These are phyloP conservation scores for Accipiter virgatus DNA, from an alignment of 2,113 vertebrate genomes.

Conservation along the genomic window DNA sequence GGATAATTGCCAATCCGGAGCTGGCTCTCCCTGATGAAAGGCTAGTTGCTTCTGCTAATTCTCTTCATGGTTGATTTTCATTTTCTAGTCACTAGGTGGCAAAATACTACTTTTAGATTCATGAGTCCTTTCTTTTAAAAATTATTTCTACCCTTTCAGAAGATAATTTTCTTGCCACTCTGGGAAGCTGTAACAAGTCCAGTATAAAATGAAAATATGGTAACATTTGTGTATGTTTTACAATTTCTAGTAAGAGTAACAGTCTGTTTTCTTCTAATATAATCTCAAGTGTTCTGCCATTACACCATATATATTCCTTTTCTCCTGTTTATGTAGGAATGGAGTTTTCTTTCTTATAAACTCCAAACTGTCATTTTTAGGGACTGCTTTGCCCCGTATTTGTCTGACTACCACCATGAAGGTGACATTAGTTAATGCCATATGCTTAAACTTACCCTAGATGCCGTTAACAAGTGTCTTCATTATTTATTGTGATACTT, in stretches of 20 bases:
- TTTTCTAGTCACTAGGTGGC: slow-evolving; percentile 52
- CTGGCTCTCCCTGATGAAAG: neutral
- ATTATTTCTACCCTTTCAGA: neutral
- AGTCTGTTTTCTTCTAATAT: neutral
- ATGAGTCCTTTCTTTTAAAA: neutral
- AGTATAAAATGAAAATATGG: neutral
- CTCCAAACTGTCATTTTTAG: neutral
- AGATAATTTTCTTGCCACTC: neutral
- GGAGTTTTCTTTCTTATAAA: neutral
- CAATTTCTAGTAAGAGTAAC: neutral
- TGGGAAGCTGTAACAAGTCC: neutral
- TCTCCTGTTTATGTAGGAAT: neutral
- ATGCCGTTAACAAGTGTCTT: neutral
- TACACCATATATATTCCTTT: neutral
- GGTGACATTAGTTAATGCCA: neutral
- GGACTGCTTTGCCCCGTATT: neutral
- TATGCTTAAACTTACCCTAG: neutral
- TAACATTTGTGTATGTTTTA: neutral
- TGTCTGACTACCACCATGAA: neutral
- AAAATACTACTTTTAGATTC: slow-evolving; percentile 33
- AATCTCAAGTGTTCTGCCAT: neutral
- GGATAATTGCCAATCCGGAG: neutral
- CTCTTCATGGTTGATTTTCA: neutral
- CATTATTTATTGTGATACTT: neutral
- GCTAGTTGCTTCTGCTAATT: neutral